Evolutionary conservation across 2,113 vertebrate species (phyloP).

Genomic region (Pipra filicauda): DNA sequence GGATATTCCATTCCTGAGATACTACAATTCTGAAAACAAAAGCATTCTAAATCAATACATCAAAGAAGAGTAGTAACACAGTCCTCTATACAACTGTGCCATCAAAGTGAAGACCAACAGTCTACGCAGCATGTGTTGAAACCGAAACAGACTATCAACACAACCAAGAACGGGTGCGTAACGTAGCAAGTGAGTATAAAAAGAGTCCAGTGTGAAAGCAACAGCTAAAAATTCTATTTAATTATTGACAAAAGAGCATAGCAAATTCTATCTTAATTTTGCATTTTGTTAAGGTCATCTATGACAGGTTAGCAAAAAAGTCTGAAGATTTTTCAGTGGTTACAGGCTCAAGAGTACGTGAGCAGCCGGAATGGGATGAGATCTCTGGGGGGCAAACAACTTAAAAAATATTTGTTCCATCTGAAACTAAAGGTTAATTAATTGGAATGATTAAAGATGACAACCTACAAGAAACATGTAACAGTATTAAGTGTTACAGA

Average conservation of each 20-base stretch:
- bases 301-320: background rate
- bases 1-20: background rate
- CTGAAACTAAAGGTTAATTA: background rate
- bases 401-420: background rate
- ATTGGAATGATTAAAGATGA: constrained; percentile 4
- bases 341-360: background rate
- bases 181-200: background rate
- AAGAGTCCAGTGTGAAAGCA: background rate
- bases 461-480: background rate
- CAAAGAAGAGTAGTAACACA: background rate
- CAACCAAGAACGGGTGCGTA: background rate
- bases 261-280: background rate
- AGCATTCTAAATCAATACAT: background rate
- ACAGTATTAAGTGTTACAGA: background rate
- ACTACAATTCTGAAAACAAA: background rate
- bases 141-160: background rate
- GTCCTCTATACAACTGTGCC: background rate
- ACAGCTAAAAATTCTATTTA: background rate
- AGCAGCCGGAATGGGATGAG: background rate
- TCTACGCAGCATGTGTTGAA: background rate
- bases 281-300: background rate
- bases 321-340: background rate
- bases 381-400: background rate
- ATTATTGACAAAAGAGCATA: background rate
- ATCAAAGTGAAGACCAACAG: background rate